These are phyloP conservation scores for Proteles cristata DNA, from an alignment of 2,113 vertebrate genomes.

Conservation along the genomic window DNA sequence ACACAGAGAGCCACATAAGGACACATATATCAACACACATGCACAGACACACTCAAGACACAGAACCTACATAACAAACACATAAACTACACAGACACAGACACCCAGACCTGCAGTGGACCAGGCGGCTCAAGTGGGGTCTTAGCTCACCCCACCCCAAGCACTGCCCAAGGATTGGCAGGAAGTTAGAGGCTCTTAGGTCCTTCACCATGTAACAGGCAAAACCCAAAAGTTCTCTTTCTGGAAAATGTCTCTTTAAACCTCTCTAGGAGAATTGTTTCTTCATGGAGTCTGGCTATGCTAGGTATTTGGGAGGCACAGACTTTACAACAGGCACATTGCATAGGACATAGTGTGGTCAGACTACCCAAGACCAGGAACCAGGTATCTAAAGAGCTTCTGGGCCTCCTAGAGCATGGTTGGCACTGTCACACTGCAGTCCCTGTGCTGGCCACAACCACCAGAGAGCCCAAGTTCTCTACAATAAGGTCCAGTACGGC, in stretches of 20 bases:
- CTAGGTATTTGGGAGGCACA: not conserved
- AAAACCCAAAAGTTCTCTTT: not conserved
- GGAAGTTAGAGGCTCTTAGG: not conserved
- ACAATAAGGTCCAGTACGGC: rapidly evolving
- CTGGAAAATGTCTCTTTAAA: not conserved
- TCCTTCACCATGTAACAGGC: not conserved
- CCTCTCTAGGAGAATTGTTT: not conserved
- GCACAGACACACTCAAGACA: not conserved
- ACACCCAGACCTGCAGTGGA: not conserved
- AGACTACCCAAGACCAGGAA: not conserved
- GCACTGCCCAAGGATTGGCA: not conserved
- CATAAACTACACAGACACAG: not conserved
- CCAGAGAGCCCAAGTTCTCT: too few species aligned
- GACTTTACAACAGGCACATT: not conserved
- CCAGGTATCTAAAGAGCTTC: not conserved
- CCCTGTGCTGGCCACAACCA: not conserved
- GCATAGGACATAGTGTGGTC: not conserved
- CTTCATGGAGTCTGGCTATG: not conserved
- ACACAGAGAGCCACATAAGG: not conserved
- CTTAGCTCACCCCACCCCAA: not conserved
- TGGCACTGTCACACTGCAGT: not conserved
- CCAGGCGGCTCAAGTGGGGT: not conserved
- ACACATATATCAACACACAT: not conserved
- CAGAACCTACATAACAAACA: not conserved
- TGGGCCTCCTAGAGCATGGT: not conserved